These are phyloP conservation scores for Ethmia dodecea DNA, from an alignment of 2,888 invertebrate genomes.

Conservation along the genomic window DNA sequence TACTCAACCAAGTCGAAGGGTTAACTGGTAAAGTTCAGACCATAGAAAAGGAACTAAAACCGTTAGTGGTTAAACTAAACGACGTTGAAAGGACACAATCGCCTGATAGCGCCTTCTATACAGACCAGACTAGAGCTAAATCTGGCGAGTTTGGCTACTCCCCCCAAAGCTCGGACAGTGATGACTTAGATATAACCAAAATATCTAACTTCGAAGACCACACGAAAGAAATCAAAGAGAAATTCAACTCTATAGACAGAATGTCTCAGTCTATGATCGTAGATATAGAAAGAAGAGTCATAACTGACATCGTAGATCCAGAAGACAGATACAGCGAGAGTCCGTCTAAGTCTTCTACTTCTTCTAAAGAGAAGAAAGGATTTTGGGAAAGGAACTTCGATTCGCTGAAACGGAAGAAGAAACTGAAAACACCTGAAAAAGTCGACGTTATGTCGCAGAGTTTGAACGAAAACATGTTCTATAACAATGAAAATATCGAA, in stretches of 20 bases:
- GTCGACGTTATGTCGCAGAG: conserved; percentile 73
- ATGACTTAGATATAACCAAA: conserved; percentile 55
- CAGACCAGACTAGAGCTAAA: conserved; percentile 72
- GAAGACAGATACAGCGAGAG: conserved; percentile 50
- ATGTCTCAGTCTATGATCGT: conserved; percentile 76
- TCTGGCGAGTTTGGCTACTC: conserved; percentile 70
- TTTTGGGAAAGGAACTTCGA: conserved; percentile 76
- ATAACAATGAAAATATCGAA: conserved; percentile 68
- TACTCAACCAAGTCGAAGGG: conserved; percentile 79
- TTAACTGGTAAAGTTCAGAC: conserved; percentile 80
- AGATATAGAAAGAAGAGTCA: conserved; percentile 59
- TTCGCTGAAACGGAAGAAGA: conserved; percentile 66
- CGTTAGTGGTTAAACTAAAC: conserved; percentile 55
- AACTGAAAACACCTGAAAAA: conserved; percentile 60
- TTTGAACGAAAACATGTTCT: conserved; percentile 72
- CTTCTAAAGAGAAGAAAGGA: conserved; percentile 69
- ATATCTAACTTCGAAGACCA: conserved; percentile 58
- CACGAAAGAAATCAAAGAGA: conserved; percentile 59
- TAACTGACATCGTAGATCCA: conserved; percentile 36
- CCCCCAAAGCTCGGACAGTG: conserved; percentile 67
- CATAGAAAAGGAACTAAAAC: conserved; percentile 82
- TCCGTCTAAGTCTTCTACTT: conserved; percentile 60
- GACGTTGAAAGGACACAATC: conserved; percentile 65
- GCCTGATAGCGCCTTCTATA: conserved; percentile 72
- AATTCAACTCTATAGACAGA: conserved; percentile 70